These are phyloP conservation scores for Otocyon megalotis DNA, from an alignment of 2,113 vertebrate genomes.

Conservation along the genomic window DNA sequence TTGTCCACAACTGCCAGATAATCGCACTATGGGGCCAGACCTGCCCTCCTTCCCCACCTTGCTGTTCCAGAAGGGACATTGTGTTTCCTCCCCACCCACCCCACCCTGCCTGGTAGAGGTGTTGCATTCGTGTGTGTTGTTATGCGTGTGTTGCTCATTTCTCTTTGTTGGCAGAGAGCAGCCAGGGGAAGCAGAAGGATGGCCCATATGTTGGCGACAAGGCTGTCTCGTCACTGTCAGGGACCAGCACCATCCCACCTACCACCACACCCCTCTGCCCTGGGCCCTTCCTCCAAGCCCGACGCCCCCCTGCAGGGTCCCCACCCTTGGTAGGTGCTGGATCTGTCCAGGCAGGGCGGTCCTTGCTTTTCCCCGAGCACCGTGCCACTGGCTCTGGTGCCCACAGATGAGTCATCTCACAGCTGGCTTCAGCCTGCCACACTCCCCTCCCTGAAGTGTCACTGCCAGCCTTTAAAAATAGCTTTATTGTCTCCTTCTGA, in stretches of 20 bases:
- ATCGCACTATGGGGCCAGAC: rapidly evolving
- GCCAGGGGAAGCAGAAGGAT: background rate
- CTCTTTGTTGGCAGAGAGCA: background rate
- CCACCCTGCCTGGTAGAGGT: background rate
- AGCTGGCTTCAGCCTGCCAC: background rate
- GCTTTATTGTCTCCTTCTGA: slow-evolving; percentile 41
- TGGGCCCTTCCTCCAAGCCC: background rate
- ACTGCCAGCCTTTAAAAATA: slow-evolving; percentile 55
- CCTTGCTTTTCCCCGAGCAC: background rate
- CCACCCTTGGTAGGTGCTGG: background rate
- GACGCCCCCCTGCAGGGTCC: rapidly evolving
- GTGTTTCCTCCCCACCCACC: too few relatives aligned
- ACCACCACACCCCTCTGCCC: background rate
- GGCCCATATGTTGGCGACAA: background rate
- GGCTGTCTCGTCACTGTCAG: background rate
- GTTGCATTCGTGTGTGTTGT: rapidly evolving
- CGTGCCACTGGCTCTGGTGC: background rate
- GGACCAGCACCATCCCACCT: background rate
- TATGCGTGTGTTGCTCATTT: background rate
- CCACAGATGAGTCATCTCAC: rapidly evolving
- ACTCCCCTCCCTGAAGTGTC: rapidly evolving
- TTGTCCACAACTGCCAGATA: rapidly evolving
- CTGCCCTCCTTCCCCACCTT: rapidly evolving
- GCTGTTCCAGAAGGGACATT: background rate
- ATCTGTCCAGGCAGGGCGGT: rapidly evolving